Base-by-base conservation (phyloP, 2,797 vertebrate species). In the Salarias fasciatus region DNA sequence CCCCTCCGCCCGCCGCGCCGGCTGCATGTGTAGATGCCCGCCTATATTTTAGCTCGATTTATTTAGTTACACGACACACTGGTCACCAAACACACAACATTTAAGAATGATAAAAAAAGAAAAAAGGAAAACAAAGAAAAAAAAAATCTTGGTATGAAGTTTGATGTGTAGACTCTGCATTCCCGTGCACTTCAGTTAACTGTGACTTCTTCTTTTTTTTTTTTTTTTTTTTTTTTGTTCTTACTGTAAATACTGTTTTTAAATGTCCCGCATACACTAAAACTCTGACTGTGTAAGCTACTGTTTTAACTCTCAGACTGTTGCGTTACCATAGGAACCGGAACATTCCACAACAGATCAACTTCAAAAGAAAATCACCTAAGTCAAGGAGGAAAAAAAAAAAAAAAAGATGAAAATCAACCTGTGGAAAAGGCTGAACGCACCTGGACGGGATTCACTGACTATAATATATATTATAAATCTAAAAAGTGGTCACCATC, bases 171-270 rank as follows among this genome's bases (percentile, higher is more conserved):
- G 87, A 82, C 59, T 92, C 90, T 91, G 91, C 91, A 91, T 92
- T 93, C 86, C 86, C 87, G 89, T 93, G 92, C 93, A 93, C 92
- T 93, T 91, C 92, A 89, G 86, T 92, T 92, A 92, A 93, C 92
- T 93, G 92, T 94, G 92, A 94, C 90, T 5, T 83, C 86, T 85
- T 33, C 33, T 33, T 33, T 33, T 10, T 38, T 38, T 72, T 89
- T 83, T 18, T 51, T 71, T 43, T 12, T 73, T 68, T 61, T 72
- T 55, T 54, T 76, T 76, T 80, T 88, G 84, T 79, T 92, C 92
- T 93, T 91, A 90, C 68, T 94, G 93, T 94, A 94, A 92, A 94
- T 94, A 94, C 45, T 87, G 86, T 92, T 93, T 93, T 94, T 92
- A 92, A 93, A 70, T 77, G 85, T 85, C 84, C 69, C 84, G 82